Conservation (phyloP, 2,797 vertebrate species). For the Lepidocolaptes lacrymiger region DNA sequence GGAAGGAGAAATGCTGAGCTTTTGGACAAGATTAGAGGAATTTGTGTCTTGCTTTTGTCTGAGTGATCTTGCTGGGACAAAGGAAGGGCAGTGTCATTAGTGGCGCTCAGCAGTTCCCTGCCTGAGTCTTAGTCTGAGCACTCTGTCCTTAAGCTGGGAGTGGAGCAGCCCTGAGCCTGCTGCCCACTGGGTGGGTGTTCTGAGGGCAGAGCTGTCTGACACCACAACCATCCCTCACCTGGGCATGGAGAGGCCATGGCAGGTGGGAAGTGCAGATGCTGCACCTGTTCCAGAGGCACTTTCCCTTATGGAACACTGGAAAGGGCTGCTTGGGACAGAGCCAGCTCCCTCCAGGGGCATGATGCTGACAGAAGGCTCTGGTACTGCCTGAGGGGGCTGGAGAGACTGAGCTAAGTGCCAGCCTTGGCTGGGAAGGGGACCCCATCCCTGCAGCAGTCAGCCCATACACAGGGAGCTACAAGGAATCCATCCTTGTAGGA, state of each 20-base stretch:
- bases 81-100: neutral
- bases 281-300: neutral
- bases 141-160: neutral
- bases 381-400: neutral
- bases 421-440: neutral
- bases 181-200: neutral
- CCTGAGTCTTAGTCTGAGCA: neutral
- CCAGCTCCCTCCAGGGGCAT: accelerated
- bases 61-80: neutral
- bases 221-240: accelerated
- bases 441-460: accelerated
- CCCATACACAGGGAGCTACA: neutral
- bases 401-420: neutral
- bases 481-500: neutral
- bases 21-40: neutral
- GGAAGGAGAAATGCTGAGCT: neutral
- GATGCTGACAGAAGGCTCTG: neutral
- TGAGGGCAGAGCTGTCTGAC: neutral
- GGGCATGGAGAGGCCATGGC: neutral
- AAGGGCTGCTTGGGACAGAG: neutral
- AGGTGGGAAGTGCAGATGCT: neutral
- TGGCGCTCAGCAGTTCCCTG: neutral
- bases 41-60: neutral
- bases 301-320: neutral
- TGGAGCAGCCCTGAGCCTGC: accelerated